phyloP scores from a whole-genome alignment of 2,888 invertebrate species.

The Melinopterus prodromus region DNA sequence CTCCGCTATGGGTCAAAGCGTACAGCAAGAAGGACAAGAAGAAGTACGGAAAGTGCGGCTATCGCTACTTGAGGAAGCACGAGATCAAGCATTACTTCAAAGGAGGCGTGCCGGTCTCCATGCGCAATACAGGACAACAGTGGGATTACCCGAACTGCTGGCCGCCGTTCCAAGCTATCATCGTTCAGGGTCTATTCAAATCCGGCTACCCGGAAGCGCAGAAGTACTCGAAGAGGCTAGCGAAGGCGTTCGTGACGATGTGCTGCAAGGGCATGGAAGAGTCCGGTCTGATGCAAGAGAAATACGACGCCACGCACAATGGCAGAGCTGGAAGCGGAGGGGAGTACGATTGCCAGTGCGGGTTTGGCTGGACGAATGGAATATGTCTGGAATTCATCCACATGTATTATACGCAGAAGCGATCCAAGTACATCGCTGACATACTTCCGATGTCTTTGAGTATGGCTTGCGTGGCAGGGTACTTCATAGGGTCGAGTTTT shows the following conservation, averaged over 20 bases:
- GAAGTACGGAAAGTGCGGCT: conserved; percentile 8
- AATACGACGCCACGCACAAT: conserved; percentile 71
- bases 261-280: conserved; percentile 71
- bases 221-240: conserved; percentile 69
- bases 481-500: neutral
- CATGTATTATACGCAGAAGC: conserved; percentile 32
- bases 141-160: conserved; percentile 89
- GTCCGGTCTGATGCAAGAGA: conserved; percentile 75
- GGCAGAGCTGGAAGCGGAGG: conserved; percentile 70
- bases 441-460: neutral
- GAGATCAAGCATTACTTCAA: conserved; percentile 17
- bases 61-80: conserved; percentile 23
- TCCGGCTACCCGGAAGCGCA: conserved; percentile 60
- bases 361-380: conserved; percentile 47
- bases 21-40: conserved; percentile 12
- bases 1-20: conserved; percentile 75
- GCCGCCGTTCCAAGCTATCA: conserved; percentile 82
- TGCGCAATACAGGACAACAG: conserved; percentile 73
- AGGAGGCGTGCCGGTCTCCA: conserved; percentile 76
- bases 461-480: neutral
- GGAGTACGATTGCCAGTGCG: conserved; percentile 55
- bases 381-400: conserved; percentile 64
- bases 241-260: conserved; percentile 73
- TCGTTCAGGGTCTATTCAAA: conserved; percentile 69
- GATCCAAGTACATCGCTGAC: neutral